Conservation (phyloP, 2,888 invertebrate genomes). For the Hymenopus coronatus region DNA sequence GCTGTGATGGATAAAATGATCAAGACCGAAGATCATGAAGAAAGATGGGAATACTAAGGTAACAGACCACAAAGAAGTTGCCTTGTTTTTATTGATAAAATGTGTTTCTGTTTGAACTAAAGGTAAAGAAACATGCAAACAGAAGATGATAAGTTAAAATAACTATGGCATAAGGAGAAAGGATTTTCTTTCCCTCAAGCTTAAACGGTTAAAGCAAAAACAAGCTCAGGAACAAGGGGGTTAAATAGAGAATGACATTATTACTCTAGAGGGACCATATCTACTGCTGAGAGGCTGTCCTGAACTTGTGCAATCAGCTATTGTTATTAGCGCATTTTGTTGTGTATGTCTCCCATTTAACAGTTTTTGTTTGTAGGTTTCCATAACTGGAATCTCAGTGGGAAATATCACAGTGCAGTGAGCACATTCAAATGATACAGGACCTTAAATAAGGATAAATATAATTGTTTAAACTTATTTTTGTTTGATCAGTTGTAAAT, state of each 20-base stretch:
- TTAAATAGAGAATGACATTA: background rate
- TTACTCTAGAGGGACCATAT: constrained; percentile 17
- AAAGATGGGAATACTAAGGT: constrained; percentile 36
- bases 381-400: background rate
- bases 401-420: background rate
- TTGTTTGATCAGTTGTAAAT: constrained; percentile 1
- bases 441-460: background rate
- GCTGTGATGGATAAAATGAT: constrained; percentile 28
- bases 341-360: background rate
- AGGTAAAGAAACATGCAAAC: background rate
- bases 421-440: background rate
- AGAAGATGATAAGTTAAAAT: background rate
- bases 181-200: background rate
- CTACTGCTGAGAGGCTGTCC: background rate
- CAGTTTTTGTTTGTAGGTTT: background rate
- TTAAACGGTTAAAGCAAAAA: background rate
- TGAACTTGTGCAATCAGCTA: background rate
- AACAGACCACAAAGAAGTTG: background rate
- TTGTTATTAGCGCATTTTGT: background rate
- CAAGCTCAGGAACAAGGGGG: background rate
- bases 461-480: constrained; percentile 14
- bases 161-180: background rate
- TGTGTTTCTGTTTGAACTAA: background rate
- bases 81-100: background rate
- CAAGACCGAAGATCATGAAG: constrained; percentile 35